Base-by-base conservation (phyloP, 2,888 invertebrate species). In the Hesperia comma region DNA sequence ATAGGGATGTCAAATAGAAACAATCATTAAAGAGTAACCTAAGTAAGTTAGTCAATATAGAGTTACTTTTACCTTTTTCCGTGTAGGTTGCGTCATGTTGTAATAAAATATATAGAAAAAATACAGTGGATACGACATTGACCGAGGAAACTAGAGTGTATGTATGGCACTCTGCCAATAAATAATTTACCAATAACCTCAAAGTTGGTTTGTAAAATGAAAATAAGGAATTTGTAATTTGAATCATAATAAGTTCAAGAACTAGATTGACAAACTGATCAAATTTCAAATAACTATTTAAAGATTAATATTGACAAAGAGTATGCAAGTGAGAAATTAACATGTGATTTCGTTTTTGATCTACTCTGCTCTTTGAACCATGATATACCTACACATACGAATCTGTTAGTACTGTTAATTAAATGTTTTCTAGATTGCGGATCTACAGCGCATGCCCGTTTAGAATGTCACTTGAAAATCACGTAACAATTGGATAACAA, bases 401-500 rank as follows among this genome's bases (percentile, higher is more conserved):
- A 43, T 46, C 32, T 17, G 46, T 46, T 8, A 17, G 32, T 17
- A 26, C 10, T 32, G 43, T 64, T 17, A 63, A 51, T 63, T 56
- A 53, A 64, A 64, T 19, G 58, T 53, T 64, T 64, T 53, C 49
- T 41, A 57, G 57, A 64, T 64, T 46, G 37, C 40, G 10, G 41
- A 56, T 57, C 37, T 17, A 26, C 5, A 14, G 46, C 26, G 40
- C 57, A 49, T 53, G 49, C 51, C 37, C 26, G 32, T 46, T 57
- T 49, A 60, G 66, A 66, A 58, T 66, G 66, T 60, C 54, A 66
- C 43, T 54, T 54, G 33, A 46, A 51, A 40, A 58, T 66, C 51
- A 60, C 60, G 60, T 66, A 66, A 66, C 53, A 33, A 40, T 19
- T n/a, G 19, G 66, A 66, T 66, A 66, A 54, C 53, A 33, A 66